Evolutionary conservation across 1,140 invertebrate genomes (phyloP).

Genomic region (Neodiprion lecontei): DNA sequence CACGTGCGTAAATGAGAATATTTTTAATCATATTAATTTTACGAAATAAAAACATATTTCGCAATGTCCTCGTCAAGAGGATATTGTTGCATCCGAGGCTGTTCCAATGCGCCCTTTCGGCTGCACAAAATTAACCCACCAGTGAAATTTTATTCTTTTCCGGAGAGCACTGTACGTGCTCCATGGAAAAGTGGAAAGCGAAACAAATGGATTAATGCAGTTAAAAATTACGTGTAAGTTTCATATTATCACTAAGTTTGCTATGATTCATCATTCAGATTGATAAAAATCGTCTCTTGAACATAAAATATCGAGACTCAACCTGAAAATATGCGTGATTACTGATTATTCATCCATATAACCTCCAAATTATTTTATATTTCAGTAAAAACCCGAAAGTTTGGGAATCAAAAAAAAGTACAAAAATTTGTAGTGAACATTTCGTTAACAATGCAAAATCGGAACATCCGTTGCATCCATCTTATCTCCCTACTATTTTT

Average conservation of each 20-base stretch:
- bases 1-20: too few relatives aligned
- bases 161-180: not conserved
- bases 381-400: slow-evolving; percentile 20
- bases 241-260: not conserved
- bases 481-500: slow-evolving; percentile 27
- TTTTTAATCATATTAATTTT: too few relatives aligned
- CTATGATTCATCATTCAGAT: not conserved
- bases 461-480: slow-evolving; percentile 22
- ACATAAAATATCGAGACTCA: not conserved
- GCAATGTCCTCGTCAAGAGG: slow-evolving; percentile 10
- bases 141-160: slow-evolving; percentile 20
- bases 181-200: slow-evolving; percentile 16
- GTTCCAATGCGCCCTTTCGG: slow-evolving; percentile 1
- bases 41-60: not conserved
- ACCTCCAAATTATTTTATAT: slow-evolving; percentile 12
- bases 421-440: slow-evolving; percentile 23
- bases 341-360: not conserved
- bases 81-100: slow-evolving; percentile 14
- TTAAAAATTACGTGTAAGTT: slow-evolving; percentile 16
- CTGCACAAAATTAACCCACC: not conserved
- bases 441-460: slow-evolving; percentile 24
- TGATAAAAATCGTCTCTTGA: not conserved
- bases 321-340: too few relatives aligned
- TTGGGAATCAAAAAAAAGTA: slow-evolving; percentile 13
- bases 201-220: slow-evolving; percentile 13